phyloP scores from a whole-genome alignment of 2,113 vertebrate genomes.

The Pseudonaja textilis region DNA sequence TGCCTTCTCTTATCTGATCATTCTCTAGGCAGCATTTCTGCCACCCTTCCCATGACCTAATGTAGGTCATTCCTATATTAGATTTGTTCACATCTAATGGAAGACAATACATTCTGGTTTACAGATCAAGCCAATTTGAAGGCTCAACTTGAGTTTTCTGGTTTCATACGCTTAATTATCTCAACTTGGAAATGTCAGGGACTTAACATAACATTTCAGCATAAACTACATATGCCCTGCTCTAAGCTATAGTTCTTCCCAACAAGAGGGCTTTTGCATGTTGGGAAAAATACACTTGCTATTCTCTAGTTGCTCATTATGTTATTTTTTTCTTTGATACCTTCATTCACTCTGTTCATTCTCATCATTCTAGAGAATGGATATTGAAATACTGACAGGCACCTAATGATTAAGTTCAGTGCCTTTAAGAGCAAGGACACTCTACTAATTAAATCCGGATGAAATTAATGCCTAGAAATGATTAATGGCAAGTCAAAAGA shows the following conservation, averaged over 20 bases:
- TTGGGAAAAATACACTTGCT: neutral
- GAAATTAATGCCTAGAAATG: conserved; percentile 3
- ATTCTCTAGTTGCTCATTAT: neutral
- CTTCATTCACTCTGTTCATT: conserved; percentile 19
- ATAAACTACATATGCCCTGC: neutral
- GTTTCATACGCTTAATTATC: neutral
- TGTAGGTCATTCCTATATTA: neutral
- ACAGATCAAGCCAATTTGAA: neutral
- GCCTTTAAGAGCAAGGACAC: conserved; percentile 8
- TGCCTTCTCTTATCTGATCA: neutral
- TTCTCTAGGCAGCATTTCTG: neutral
- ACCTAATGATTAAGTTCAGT: conserved; percentile 1
- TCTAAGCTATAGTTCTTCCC: neutral
- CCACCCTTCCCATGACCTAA: neutral
- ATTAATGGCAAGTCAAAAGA: neutral
- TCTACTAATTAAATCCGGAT: conserved; percentile 15
- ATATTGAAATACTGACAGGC: conserved; percentile 12
- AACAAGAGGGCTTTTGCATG: neutral
- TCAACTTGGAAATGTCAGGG: neutral
- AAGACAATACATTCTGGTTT: neutral
- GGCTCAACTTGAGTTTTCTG: neutral
- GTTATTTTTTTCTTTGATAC: neutral
- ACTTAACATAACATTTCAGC: no score
- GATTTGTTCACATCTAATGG: neutral
- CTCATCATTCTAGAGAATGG: conserved; percentile 18